Base-by-base conservation (phyloP, 2,113 vertebrate species). In the Myrmecophaga tridactyla region DNA sequence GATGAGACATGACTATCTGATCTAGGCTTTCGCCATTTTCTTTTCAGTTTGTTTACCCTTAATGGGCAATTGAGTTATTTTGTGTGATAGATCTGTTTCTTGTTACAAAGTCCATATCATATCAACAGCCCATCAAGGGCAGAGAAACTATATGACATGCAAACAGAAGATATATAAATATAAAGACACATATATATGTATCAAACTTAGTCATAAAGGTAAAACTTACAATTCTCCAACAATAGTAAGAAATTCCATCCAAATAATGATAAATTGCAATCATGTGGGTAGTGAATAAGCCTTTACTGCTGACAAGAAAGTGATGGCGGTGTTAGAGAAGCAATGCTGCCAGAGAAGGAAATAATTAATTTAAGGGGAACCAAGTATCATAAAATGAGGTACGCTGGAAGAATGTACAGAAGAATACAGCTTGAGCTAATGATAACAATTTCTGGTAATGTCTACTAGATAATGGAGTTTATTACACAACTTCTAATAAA, bases 231-330 rank as follows among this genome's bases (percentile, higher is more conserved):
- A 41, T 94, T 96, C 92, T 95, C 78, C 70, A 96, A n/a, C 11
- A 90, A n/a, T 70, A 94, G 1, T 90, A 86, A 94, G 1, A 89
- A 88, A 96, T 94, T 86, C 34, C n/a, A 41, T 29, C 25, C 60
- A n/a, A 93, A 90, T 87, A 97, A 96, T 86, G 43, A 93, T 25
- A 96, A 97, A 95, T 73, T 90, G 0, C 65, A 95, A 88, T 92
- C 90, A 56, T 36, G 88, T 56, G 2, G 48, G 12, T 82, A 43
- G 72, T 94, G 80, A 96, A 23, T 72, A 78, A 70, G 25, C 39
- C 1, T 10, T 92, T 92, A 34, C 3, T 93, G n/a, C 34, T 78
- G 51, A 94, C 53, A 97, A 96, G n/a, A 90, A 96, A 94, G 46
- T 53, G 13, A 75, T 86, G 73, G 41, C 43, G 27, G 2, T 13